Evolutionary conservation across 2,888 invertebrate species (phyloP), one percentile per base, ranked within the genome.

Genomic region (Leptopilina myrica): DNA sequence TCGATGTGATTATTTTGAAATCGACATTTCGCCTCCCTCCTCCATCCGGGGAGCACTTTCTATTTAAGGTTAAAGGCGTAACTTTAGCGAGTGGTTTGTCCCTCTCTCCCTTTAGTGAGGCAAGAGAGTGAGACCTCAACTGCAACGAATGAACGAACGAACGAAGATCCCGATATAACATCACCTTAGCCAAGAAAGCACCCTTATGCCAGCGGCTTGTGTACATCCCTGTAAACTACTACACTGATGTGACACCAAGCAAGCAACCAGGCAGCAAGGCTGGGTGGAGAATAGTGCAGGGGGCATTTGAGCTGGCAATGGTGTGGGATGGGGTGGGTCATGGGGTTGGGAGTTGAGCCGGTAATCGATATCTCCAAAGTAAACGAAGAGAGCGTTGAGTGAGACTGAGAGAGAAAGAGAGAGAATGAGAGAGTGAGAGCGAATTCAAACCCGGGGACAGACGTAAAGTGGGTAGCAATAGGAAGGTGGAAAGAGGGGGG

Each of bases 311-410:
- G 76, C 78, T 80, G 82, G 43, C 43, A 7, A 79, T 80, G 80
- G 84, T 83, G 80, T 82, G 83, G 79, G 84, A 20, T 20, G 20
- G 82, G 79, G 82, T 83, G 83, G 81, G 81, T 81, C 81, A 87
- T 86, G 86, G 86, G 85, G 88, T 85, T 86, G 89, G 87, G 88
- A 89, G 90, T 88, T 90, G 88, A 90, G 90, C 88, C 87, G 88
- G 90, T 90, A 90, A 90, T 90, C 90, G 90, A 90, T 90, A 90
- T 90, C 90, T 89, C 90, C 89, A 90, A 90, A 90, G 90, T 90
- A 90, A 90, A 90, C 90, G 90, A 87, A 87, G 89, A 87, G 89
- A 86, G 89, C 86, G 88, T 83, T 83, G 84, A 79, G 83, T 78
- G 81, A 79, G 83, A 80, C 76, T 64, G 80, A 78, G 81, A 77